Percentiles rank a stretch among this genome's conserved stretches.
These are phyloP conservation scores for Neoarius graeffei DNA, from an alignment of 2,113 vertebrate species.

Conservation along the genomic window DNA sequence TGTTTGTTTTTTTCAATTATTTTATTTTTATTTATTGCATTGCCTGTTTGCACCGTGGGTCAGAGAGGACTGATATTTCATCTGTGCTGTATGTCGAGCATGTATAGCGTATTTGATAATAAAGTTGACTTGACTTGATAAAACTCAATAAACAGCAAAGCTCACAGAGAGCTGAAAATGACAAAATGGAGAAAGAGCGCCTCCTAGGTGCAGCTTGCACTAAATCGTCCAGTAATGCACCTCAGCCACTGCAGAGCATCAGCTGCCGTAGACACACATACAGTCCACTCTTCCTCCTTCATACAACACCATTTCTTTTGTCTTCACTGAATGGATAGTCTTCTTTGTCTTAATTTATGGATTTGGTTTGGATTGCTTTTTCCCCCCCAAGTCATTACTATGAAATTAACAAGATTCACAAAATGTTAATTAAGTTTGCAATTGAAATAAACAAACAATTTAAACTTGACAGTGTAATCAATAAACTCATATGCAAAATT, in stretches of 20 bases:
- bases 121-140: too few species aligned
- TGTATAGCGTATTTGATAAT: too few species aligned
- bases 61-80: too few species aligned
- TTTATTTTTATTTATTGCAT: too few species aligned
- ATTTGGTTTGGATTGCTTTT: background rate
- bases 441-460: background rate
- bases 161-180: background rate
- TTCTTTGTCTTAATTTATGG: background rate
- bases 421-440: background rate
- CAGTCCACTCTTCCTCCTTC: background rate
- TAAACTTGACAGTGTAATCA: background rate
- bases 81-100: too few species aligned
- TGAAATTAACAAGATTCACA: background rate
- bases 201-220: background rate
- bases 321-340: background rate
- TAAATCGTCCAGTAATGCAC: slow-evolving; percentile 13
- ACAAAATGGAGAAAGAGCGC: background rate
- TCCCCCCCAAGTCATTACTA: background rate
- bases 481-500: background rate
- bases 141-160: background rate
- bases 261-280: background rate
- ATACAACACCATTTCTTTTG: background rate
- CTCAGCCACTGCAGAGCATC: background rate
- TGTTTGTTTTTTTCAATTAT: too few species aligned
- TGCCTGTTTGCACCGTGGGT: too few species aligned